Percentiles rank a stretch among this genome's conserved stretches.
phyloP scores from a whole-genome alignment of 2,888 invertebrate genomes.

The Pelosia muscerda region DNA sequence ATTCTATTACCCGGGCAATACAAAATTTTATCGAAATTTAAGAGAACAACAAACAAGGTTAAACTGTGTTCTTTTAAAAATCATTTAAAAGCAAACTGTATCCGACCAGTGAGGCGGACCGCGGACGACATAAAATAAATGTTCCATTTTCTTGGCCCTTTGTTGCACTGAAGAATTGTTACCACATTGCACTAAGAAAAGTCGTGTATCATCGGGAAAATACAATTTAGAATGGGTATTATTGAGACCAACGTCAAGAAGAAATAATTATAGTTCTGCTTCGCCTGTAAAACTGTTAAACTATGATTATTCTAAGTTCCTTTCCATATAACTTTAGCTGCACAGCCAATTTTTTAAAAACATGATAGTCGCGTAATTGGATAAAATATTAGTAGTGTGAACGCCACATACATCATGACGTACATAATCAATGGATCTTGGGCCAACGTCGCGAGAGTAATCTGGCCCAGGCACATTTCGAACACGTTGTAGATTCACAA shows the following conservation, averaged over 20 bases:
- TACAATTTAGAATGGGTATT: constrained; percentile 41
- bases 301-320: constrained; percentile 1
- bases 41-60: constrained; percentile 27
- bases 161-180: constrained; percentile 47
- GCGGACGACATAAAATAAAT: constrained; percentile 43
- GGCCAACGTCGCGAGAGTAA: too few species aligned
- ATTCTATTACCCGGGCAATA: background rate
- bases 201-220: constrained; percentile 46
- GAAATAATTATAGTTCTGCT: constrained; percentile 33
- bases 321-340: constrained; percentile 19
- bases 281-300: background rate
- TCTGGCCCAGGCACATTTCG: too few species aligned
- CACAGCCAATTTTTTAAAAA: constrained; percentile 8
- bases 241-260: constrained; percentile 33
- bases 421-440: too few species aligned
- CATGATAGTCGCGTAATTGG: constrained; percentile 10
- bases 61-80: constrained; percentile 51
- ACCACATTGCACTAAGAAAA: constrained; percentile 42
- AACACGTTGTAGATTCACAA: too few species aligned
- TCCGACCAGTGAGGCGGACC: constrained; percentile 45
- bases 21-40: background rate
- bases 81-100: constrained; percentile 54
- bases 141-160: constrained; percentile 48
- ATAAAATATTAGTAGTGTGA: too few species aligned
- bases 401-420: too few species aligned